phyloP scores from a whole-genome alignment of 2,113 vertebrate genomes.

The Scolopax mira region DNA sequence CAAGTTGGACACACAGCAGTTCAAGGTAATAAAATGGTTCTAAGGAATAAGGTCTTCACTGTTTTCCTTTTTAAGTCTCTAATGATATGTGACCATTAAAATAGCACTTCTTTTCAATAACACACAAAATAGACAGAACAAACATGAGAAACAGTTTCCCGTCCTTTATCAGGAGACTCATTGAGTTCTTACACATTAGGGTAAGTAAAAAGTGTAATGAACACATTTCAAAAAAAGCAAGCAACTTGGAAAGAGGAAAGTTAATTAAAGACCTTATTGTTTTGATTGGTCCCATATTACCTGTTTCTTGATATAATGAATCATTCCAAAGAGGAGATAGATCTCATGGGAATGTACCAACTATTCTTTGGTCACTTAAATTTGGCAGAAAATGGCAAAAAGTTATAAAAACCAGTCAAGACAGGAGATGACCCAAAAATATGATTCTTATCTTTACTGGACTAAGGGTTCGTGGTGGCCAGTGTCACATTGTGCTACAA shows the following conservation, averaged over 20 bases:
- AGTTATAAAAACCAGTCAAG: neutral
- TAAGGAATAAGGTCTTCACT: neutral
- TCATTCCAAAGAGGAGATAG: neutral
- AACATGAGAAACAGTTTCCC: neutral
- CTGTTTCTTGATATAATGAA: neutral
- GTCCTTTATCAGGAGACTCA: neutral
- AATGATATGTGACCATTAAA: neutral
- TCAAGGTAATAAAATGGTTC: conserved; percentile 19
- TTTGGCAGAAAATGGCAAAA: neutral
- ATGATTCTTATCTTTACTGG: neutral
- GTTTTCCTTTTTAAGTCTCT: neutral
- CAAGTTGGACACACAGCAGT: neutral
- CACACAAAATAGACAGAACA: neutral
- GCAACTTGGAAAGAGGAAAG: neutral
- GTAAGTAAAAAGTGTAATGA: neutral
- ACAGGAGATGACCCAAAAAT: neutral
- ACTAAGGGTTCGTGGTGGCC: neutral
- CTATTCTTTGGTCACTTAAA: neutral
- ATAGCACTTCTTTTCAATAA: neutral
- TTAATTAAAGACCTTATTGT: neutral
- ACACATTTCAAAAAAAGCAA: neutral
- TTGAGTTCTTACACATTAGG: neutral
- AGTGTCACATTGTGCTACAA: neutral
- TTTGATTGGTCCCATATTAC: neutral
- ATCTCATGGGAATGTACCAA: neutral